phyloP scores from a whole-genome alignment of 2,797 vertebrate genomes.

The Sebastiscus albofasciatus region DNA sequence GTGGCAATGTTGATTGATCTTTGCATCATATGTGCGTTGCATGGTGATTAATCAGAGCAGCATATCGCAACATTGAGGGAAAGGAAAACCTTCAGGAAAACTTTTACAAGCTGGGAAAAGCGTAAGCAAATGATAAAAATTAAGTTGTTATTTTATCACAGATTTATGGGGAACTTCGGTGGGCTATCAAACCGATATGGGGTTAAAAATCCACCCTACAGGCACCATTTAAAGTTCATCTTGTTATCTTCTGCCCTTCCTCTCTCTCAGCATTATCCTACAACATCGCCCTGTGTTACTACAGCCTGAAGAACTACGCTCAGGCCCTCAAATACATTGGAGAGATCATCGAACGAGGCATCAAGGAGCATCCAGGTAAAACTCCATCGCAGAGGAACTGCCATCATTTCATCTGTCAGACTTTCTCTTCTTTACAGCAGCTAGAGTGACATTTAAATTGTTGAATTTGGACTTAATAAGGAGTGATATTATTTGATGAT shows the following conservation, averaged over 20 bases:
- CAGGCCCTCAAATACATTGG: slow-evolving; percentile 88
- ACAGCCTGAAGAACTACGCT: slow-evolving; percentile 88
- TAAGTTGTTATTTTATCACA: background rate
- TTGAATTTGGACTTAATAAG: too few species aligned
- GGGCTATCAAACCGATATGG: too few species aligned
- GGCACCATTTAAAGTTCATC: background rate
- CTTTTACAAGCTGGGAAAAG: background rate
- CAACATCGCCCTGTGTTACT: slow-evolving; percentile 92
- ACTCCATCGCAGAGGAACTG: background rate
- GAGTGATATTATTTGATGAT: background rate
- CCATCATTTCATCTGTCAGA: background rate
- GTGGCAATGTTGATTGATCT: background rate
- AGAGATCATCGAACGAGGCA: slow-evolving; percentile 91
- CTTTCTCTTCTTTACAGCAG: background rate
- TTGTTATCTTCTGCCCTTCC: background rate
- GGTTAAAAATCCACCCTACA: background rate
- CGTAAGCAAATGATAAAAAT: background rate
- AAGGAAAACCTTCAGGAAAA: background rate
- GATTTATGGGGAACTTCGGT: background rate
- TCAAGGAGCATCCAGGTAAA: slow-evolving; percentile 91
- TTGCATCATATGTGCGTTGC: background rate
- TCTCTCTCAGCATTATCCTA: slow-evolving; percentile 87
- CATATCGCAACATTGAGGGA: background rate
- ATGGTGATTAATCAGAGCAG: background rate
- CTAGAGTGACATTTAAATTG: background rate